These are phyloP conservation scores for Phylloscopus collybita DNA, from an alignment of 2,797 vertebrate genomes.

Conservation along the genomic window DNA sequence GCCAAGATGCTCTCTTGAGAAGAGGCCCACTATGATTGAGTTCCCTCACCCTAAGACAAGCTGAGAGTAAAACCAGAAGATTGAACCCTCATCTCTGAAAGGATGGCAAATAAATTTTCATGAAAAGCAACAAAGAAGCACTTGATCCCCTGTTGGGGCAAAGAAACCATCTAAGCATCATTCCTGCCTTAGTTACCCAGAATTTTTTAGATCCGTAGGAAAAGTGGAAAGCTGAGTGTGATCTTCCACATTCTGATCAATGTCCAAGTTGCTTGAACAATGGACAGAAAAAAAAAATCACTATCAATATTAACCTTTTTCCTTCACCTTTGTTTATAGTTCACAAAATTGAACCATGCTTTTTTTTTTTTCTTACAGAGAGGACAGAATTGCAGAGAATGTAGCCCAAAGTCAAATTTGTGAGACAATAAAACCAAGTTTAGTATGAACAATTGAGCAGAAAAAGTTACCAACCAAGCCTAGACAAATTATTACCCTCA, in stretches of 20 bases:
- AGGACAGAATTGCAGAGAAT: not conserved
- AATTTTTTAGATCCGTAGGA: not conserved
- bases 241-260: not conserved
- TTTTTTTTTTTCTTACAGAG: not conserved
- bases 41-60: not conserved
- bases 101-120: not conserved
- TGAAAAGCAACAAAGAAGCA: not conserved
- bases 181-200: not conserved
- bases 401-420: not conserved
- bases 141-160: not conserved
- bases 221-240: not conserved
- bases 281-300: not conserved
- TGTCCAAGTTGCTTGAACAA: not conserved
- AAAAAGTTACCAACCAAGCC: not conserved
- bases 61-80: not conserved
- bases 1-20: not conserved
- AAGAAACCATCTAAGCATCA: not conserved
- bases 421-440: not conserved
- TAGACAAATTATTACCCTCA: not conserved
- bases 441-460: not conserved
- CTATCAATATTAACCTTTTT: not conserved
- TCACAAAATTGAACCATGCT: not conserved
- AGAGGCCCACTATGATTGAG: accelerated
- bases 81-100: not conserved
- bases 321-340: not conserved